Evolutionary conservation across 2,888 invertebrate species (phyloP).

Genomic region (Cephonodes hylas): DNA sequence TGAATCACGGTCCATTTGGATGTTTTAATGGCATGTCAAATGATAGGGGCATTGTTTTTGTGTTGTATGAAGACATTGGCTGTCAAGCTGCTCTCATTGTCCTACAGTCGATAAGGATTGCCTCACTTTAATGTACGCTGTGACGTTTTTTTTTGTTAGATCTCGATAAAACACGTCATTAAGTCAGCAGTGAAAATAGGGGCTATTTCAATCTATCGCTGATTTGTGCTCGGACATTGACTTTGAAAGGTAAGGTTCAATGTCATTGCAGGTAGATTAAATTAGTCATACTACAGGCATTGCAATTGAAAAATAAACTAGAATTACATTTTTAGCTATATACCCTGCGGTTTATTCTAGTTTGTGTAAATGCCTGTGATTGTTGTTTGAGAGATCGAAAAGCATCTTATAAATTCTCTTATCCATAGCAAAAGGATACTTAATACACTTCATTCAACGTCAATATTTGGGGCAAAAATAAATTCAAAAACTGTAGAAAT

Average conservation of each 20-base stretch:
- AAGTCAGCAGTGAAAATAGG: conserved; percentile 27
- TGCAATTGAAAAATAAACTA: too few species aligned
- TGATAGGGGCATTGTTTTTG: conserved; percentile 73
- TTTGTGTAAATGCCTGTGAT: too few species aligned
- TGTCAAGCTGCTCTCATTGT: conserved; percentile 63
- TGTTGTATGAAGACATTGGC: conserved; percentile 73
- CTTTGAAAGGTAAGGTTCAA: not conserved
- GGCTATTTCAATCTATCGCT: conserved; percentile 5
- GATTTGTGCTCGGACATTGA: conserved; percentile 3
- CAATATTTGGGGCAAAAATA: too few species aligned
- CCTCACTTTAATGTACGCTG: conserved; percentile 49
- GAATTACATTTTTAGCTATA: too few species aligned
- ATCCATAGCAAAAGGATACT: too few species aligned
- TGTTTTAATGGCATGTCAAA: conserved; percentile 63
- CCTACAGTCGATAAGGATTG: conserved; percentile 53
- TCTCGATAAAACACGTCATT: conserved; percentile 31
- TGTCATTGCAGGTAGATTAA: not conserved
- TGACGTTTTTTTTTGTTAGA: conserved; percentile 11
- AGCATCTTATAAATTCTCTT: too few species aligned
- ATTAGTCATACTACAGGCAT: too few species aligned
- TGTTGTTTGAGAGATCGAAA: too few species aligned
- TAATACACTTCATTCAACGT: too few species aligned
- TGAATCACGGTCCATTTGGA: conserved; percentile 21
- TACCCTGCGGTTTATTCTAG: too few species aligned
- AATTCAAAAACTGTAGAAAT: too few species aligned